phyloP scores from a whole-genome alignment of 2,888 invertebrate genomes.

The Drosophila paranaensis region DNA sequence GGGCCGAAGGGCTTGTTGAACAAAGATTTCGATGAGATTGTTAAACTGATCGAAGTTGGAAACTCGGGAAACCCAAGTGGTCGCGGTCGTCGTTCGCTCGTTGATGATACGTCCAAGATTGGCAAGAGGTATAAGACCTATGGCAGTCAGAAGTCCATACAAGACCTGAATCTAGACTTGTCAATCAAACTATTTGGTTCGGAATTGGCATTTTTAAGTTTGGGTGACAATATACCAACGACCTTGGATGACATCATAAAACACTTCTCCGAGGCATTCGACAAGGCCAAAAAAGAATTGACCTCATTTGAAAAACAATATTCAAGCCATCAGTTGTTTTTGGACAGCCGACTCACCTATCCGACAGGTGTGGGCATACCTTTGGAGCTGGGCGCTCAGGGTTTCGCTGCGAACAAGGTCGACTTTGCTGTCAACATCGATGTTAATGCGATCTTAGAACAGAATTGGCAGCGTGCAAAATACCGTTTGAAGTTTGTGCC shows the following conservation, averaged over 20 bases:
- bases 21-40: conserved; percentile 85
- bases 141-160: conserved; percentile 81
- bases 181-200: conserved; percentile 94
- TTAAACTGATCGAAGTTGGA: conserved; percentile 69
- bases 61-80: conserved; percentile 1
- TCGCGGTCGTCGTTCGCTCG: conserved; percentile 78
- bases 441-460: conserved; percentile 87
- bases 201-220: conserved; percentile 91
- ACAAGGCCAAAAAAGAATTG: conserved; percentile 87
- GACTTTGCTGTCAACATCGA: conserved; percentile 91
- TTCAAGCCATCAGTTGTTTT: conserved; percentile 89
- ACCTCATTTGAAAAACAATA: conserved; percentile 89
- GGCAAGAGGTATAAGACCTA: conserved; percentile 81
- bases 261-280: conserved; percentile 87
- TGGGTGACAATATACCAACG: conserved; percentile 87
- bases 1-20: conserved; percentile 89
- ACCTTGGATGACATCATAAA: conserved; percentile 87
- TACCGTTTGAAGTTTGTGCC: conserved; percentile 91
- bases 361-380: conserved; percentile 95
- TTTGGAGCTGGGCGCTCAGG: conserved; percentile 90
- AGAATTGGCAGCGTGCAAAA: conserved; percentile 87
- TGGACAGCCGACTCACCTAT: conserved; percentile 92
- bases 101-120: conserved; percentile 74
- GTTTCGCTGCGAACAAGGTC: conserved; percentile 90
- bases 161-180: conserved; percentile 90